Percentiles rank a stretch among this genome's conserved stretches.
These are phyloP conservation scores for Leucopternis melanops DNA, from an alignment of 2,113 vertebrate genomes.

Conservation along the genomic window DNA sequence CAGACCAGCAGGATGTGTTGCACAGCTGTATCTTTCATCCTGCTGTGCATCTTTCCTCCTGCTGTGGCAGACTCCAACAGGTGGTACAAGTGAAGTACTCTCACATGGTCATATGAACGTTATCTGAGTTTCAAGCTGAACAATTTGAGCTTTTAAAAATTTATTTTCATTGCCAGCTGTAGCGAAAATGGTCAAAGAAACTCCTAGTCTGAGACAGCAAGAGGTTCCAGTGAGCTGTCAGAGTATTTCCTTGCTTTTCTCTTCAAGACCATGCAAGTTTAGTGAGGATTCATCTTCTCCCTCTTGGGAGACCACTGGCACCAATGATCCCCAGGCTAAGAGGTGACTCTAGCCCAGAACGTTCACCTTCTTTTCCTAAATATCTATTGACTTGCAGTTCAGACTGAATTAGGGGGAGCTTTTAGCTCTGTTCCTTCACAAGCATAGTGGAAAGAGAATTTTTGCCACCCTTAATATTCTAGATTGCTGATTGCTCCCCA, in stretches of 20 bases:
- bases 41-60: not conserved
- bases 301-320: not conserved
- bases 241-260: not conserved
- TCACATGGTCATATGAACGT: not conserved
- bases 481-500: not conserved
- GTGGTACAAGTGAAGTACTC: not conserved
- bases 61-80: not conserved
- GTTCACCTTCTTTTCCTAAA: not conserved
- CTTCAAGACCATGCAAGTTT: not conserved
- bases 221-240: not conserved
- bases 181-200: not conserved
- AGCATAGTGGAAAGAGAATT: not conserved
- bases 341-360: not conserved
- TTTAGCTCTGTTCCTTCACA: not conserved
- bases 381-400: not conserved
- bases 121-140: not conserved
- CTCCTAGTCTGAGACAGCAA: not conserved
- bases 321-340: not conserved
- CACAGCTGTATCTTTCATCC: not conserved
- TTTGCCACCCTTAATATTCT: not conserved
- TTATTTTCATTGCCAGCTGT: not conserved
- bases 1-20: not conserved
- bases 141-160: not conserved
- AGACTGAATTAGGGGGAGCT: not conserved
- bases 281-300: not conserved